Conservation (phyloP, 2,888 invertebrate species). For the Dolichomitus sp. region DNA sequence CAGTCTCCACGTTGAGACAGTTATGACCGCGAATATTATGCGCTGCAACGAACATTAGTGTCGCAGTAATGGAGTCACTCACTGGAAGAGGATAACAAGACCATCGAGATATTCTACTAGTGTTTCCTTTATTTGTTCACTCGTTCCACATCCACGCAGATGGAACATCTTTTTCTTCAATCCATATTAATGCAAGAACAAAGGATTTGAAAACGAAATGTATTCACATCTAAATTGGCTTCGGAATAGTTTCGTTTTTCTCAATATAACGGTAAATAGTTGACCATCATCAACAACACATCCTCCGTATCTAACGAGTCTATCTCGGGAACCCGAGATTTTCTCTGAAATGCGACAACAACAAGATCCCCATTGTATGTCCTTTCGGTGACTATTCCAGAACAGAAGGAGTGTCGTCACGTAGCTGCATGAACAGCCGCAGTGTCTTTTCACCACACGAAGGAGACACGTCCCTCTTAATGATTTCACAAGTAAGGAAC, state of each 20-base stretch:
- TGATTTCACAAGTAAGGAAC: background rate
- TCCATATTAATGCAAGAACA: background rate
- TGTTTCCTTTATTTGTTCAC: background rate
- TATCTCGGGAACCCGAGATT: constrained; percentile 17
- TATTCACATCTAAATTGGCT: background rate
- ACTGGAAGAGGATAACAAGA: constrained; percentile 24
- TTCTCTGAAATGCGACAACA: background rate
- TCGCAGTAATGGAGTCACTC: constrained; percentile 10
- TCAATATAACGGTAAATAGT: background rate
- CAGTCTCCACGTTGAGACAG: background rate
- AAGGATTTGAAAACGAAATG: background rate
- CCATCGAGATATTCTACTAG: background rate
- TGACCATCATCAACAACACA: background rate
- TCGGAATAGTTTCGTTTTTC: background rate
- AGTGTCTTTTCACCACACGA: background rate
- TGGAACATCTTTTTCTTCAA: background rate
- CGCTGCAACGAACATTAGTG: constrained; percentile 3
- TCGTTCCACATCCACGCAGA: background rate
- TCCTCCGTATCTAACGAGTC: constrained; percentile 12
- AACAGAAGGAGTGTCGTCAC: background rate
- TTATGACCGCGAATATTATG: constrained; percentile 32
- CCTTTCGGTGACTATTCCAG: background rate
- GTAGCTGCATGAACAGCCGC: constrained; percentile 2
- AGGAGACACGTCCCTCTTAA: background rate
- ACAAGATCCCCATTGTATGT: background rate